These are phyloP conservation scores for rat (Rattus norvegicus) DNA, from an alignment of 2,113 vertebrate species.

Conservation along the genomic window DNA sequence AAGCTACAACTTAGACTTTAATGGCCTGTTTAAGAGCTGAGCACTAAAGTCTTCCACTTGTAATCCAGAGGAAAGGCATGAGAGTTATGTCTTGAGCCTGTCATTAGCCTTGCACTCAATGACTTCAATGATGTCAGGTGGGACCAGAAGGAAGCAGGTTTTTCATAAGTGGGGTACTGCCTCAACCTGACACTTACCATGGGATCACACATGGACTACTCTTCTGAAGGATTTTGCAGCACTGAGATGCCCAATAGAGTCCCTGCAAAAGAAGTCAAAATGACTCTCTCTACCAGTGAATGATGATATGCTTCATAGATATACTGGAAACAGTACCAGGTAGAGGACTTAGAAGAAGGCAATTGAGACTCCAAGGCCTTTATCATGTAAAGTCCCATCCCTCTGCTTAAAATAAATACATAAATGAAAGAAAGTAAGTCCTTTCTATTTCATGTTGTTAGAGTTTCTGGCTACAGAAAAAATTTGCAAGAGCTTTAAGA, in stretches of 20 bases:
- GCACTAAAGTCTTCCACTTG: neutral
- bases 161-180: neutral
- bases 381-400: neutral
- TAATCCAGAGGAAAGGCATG: neutral
- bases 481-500: conserved; percentile 11
- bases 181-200: neutral
- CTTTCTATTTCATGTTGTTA: neutral
- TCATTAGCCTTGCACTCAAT: neutral
- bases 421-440: neutral
- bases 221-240: neutral
- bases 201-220: neutral
- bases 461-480: neutral
- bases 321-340: neutral
- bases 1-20: conserved; percentile 7
- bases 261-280: neutral
- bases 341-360: neutral
- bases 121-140: neutral
- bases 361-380: neutral
- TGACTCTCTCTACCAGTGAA: neutral
- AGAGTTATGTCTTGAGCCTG: neutral
- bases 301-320: neutral
- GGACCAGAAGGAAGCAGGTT: neutral
- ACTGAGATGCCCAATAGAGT: neutral
- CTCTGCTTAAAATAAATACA: neutral
- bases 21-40: neutral